These are phyloP conservation scores for Ophiothrix spiculata DNA, from an alignment of 35 echinoderm and acorn worm genomes.

Conservation along the genomic window DNA sequence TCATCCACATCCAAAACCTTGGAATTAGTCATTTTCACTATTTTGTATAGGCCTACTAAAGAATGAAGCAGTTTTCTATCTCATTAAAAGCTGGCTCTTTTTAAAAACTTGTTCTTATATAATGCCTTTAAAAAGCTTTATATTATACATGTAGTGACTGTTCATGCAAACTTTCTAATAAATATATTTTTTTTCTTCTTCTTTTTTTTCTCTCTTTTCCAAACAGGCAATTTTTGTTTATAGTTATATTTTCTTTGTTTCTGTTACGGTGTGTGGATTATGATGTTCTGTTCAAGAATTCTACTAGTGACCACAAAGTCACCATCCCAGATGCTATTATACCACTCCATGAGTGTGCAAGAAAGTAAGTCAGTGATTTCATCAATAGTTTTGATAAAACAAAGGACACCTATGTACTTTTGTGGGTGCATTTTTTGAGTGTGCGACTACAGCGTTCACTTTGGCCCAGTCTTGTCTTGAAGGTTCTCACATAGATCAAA, in stretches of 20 bases:
- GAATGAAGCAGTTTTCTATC: too few species aligned
- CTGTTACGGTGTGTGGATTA: conserved; percentile 94
- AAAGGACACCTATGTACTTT: too few species aligned
- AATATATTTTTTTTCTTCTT: not conserved
- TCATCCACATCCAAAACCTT: too few species aligned
- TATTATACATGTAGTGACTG: too few species aligned
- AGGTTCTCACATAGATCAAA: too few species aligned
- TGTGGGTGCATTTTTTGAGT: conserved; percentile 92
- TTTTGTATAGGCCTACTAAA: too few species aligned
- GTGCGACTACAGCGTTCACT: conserved; percentile 76
- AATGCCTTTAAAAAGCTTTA: too few species aligned
- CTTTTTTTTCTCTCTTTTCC: conserved; percentile 25
- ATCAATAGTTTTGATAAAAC: too few species aligned
- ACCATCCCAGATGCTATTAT: conserved; percentile 75
- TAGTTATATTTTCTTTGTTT: conserved; percentile 88
- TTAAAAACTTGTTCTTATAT: too few species aligned
- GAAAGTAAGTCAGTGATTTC: conserved; percentile 85
- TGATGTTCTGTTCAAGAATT: conserved; percentile 62
- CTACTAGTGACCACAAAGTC: conserved; percentile 59
- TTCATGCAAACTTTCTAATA: not conserved
- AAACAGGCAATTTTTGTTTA: conserved; percentile 97
- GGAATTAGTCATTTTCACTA: too few species aligned
- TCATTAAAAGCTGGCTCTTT: too few species aligned
- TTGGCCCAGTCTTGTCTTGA: conserved; percentile 79
- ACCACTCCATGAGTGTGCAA: conserved; percentile 64